Base-by-base conservation (phyloP, 2,888 invertebrate genomes). In the Gisinianus flammeolus region DNA sequence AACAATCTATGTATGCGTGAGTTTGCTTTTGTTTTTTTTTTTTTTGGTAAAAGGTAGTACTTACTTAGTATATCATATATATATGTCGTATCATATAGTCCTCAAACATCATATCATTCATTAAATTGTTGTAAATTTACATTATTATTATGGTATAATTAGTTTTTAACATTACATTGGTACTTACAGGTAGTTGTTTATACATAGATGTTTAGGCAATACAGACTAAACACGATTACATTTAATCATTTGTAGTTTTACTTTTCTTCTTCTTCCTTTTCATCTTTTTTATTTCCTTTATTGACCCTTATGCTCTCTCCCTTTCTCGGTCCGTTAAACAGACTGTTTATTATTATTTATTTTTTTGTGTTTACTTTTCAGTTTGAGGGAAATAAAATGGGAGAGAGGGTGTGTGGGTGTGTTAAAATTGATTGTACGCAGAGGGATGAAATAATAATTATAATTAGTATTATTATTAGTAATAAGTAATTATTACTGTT, bases 1-100 rank as follows among this genome's bases (percentile, higher is more conserved):
- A 62, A 73, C 73, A 73, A 33, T 73, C 73, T 73, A 73, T 73
- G 73, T 73, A 73, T 74, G 74, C 74, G 74, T 74, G 74, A 74
- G 74, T 74, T 74, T 30, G 24, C 19, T 72, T 68, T 31, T 1
- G 1, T 64, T 64, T 64, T 35, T 35, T 68, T 67, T 67, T 33
- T 44, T 44, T 74, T 58, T 44, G n/a, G 44, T 35, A 33, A 68
- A 68, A 68, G 68, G 68, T 68, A 31, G 62, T 62, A 44, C 19
- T 1, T 44, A 44, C 19, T 16, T 44, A 44, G 12, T 12, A 44
- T 44, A 44, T 44, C 2, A 44, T 44, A 44, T 44, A 44, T 35
- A 35, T 12, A 35, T 8, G 12, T 44, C 44, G 44, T 44, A 44
- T 44, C 44, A 2, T 8, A 35, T 35, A 5, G 44, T 44, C n/a